These are phyloP conservation scores for Polydrusus cervinus DNA, from an alignment of 2,888 invertebrate species.

Conservation along the genomic window DNA sequence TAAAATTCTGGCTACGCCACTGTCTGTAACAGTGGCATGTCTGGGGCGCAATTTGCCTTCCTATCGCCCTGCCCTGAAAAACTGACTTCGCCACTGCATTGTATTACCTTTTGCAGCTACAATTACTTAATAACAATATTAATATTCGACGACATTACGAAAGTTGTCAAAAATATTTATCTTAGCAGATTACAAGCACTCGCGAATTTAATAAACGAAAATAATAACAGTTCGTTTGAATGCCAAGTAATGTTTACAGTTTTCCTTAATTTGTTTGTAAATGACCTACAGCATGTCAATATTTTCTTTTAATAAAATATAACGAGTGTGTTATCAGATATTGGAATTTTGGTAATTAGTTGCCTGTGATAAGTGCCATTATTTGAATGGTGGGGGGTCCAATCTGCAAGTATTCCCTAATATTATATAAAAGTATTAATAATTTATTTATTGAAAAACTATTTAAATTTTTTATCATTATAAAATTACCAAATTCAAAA, in stretches of 20 bases:
- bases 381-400: not conserved
- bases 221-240: constrained; percentile 6
- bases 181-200: not conserved
- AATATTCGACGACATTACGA: not conserved
- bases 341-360: not conserved
- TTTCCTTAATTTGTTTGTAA: not conserved
- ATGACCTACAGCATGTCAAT: constrained; percentile 12
- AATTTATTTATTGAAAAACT: no score
- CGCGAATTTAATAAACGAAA: not conserved
- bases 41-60: no score
- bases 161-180: not conserved
- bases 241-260: not conserved
- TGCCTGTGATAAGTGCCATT: not conserved
- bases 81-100: no score
- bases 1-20: no score
- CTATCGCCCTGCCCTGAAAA: not conserved
- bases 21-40: no score
- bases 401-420: no score
- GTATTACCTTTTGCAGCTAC: not conserved
- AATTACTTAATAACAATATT: no score
- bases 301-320: constrained; percentile 2
- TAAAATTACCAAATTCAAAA: no score
- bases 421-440: no score
- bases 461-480: no score
- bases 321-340: not conserved